Evolutionary conservation across 1,140 invertebrate species (phyloP).

Genomic region (Drosophila equinoxialis): DNA sequence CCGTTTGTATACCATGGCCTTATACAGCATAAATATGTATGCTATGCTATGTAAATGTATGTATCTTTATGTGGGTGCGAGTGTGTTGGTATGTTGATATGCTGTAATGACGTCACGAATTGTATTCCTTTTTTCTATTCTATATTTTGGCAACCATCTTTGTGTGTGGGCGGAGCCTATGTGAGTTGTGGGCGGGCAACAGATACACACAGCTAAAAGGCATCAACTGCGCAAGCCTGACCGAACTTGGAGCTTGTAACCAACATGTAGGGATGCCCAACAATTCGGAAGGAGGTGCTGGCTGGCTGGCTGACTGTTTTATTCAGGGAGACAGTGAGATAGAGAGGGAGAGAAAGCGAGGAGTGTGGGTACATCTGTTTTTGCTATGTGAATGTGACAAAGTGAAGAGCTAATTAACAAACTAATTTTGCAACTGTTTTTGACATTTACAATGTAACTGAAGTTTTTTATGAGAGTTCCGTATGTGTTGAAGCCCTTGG

Average conservation of each 20-base stretch:
- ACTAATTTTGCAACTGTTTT: slow-evolving; percentile 77
- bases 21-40: slow-evolving; percentile 23
- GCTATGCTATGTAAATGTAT: slow-evolving; percentile 2
- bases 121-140: not conserved
- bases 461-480: slow-evolving; percentile 73
- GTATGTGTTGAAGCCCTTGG: slow-evolving; percentile 15
- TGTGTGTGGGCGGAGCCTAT: slow-evolving; percentile 66
- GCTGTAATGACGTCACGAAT: slow-evolving; percentile 60
- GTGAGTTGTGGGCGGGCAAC: slow-evolving; percentile 47
- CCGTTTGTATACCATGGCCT: slow-evolving; percentile 26
- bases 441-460: slow-evolving; percentile 71
- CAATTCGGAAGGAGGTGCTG: not conserved
- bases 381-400: slow-evolving; percentile 49
- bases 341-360: too few species aligned
- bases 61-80: slow-evolving; percentile 3
- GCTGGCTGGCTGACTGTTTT: not conserved
- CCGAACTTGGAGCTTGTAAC: slow-evolving; percentile 17
- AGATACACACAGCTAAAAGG: slow-evolving; percentile 55
- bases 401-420: slow-evolving; percentile 81
- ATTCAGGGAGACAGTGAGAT: too few species aligned
- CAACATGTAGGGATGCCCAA: slow-evolving; percentile 21
- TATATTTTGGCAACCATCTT: slow-evolving; percentile 74
- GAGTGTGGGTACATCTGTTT: slow-evolving; percentile 37
- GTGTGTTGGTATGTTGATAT: slow-evolving; percentile 23
- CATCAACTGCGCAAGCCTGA: slow-evolving; percentile 34